A percentile compares a stretch with the other conserved stretches of the same genome.
Conservation (phyloP, 2,113 vertebrate genomes). For the Panthera uncia region DNA sequence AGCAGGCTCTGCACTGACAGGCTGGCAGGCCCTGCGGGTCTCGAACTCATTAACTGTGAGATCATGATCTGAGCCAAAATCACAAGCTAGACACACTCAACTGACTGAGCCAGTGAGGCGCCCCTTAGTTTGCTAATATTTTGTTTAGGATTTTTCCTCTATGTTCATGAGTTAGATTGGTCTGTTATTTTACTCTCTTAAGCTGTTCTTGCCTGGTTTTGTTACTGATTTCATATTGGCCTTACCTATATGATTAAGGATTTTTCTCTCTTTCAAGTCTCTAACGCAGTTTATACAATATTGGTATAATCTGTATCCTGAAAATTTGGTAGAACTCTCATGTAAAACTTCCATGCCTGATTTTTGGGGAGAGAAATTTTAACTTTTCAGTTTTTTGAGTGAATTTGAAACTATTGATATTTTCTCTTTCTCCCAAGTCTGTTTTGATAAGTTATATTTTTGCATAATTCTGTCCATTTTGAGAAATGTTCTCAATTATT, state of each 20-base stretch:
- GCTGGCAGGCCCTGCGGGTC: too few species aligned
- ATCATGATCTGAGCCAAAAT: neutral
- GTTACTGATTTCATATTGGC: neutral
- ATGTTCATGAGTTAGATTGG: neutral
- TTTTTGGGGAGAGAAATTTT: neutral
- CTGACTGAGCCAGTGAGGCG: too few species aligned
- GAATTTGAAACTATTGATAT: neutral
- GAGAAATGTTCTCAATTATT: neutral
- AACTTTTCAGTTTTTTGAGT: neutral
- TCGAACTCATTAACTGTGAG: neutral
- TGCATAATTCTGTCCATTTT: neutral
- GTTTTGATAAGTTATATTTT: neutral
- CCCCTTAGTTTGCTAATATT: neutral
- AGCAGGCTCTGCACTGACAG: neutral
- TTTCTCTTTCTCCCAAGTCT: neutral
- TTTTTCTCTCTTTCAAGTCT: neutral
- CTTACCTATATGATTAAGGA: neutral
- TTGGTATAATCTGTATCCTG: neutral
- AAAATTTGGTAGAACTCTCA: neutral
- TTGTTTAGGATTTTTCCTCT: neutral
- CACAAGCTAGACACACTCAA: too few species aligned
- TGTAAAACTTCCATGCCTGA: neutral
- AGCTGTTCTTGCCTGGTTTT: neutral
- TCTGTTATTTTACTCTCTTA: neutral
- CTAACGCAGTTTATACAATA: neutral